These are phyloP conservation scores for Trypoxylon attenuatum DNA, from an alignment of 2,888 invertebrate genomes.

Conservation along the genomic window DNA sequence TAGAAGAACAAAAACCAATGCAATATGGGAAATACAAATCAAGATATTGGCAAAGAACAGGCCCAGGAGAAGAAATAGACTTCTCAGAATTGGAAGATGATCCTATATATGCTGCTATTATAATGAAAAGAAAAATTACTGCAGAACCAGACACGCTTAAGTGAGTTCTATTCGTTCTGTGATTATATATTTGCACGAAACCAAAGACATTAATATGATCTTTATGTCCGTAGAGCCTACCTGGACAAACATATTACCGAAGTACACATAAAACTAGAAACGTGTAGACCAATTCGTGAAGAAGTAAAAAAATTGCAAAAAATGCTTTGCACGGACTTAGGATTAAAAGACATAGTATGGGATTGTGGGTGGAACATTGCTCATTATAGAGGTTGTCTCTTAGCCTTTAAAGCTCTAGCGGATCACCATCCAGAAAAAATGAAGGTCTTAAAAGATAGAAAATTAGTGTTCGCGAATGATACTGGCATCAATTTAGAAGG, in stretches of 20 bases:
- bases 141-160: constrained; percentile 70
- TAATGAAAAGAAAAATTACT: constrained; percentile 75
- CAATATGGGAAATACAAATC: constrained; percentile 53
- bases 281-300: constrained; percentile 81
- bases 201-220: not conserved
- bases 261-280: constrained; percentile 82
- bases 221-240: constrained; percentile 87
- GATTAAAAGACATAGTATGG: constrained; percentile 81
- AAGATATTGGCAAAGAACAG: constrained; percentile 59
- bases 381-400: constrained; percentile 92
- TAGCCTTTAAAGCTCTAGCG: constrained; percentile 86
- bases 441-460: constrained; percentile 82
- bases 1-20: constrained; percentile 75
- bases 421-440: constrained; percentile 85
- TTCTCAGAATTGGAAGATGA: constrained; percentile 75
- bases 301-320: constrained; percentile 84
- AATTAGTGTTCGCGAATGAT: constrained; percentile 89
- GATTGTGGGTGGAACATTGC: constrained; percentile 93
- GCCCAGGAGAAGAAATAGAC: constrained; percentile 58
- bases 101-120: constrained; percentile 76
- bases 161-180: constrained; percentile 48
- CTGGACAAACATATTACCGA: constrained; percentile 81
- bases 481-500: constrained; percentile 95
- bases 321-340: constrained; percentile 77
- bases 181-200: not conserved